Conservation (phyloP, 2,113 vertebrate genomes). For the Scalopus aquaticus region DNA sequence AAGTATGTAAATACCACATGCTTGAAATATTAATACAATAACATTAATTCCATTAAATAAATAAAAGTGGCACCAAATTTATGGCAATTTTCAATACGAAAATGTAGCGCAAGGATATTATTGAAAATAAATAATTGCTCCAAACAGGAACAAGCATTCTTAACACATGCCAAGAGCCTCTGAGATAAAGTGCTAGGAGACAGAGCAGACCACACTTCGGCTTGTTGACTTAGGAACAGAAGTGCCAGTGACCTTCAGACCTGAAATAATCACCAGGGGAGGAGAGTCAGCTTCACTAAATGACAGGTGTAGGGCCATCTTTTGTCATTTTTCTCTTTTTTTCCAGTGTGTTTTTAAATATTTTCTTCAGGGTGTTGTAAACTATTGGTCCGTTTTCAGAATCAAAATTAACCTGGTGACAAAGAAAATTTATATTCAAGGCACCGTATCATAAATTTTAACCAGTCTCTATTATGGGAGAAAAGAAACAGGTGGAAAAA, state of each 20-base stretch:
- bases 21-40: conserved; percentile 63
- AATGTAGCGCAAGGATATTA: conserved; percentile 59
- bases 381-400: conserved; percentile 87
- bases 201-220: conserved; percentile 2
- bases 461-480: neutral
- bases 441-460: conserved; percentile 18
- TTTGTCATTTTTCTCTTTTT: conserved; percentile 86
- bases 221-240: conserved; percentile 1
- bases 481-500: neutral
- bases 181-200: conserved; percentile 53
- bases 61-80: conserved; percentile 83
- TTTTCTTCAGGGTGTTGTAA: conserved; percentile 88
- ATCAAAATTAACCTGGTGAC: conserved; percentile 86
- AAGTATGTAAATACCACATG: conserved; percentile 78
- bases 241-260: neutral
- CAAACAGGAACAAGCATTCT: conserved; percentile 56
- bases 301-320: conserved; percentile 75
- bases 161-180: conserved; percentile 51
- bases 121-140: conserved; percentile 76
- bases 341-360: conserved; percentile 90
- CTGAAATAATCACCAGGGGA: conserved; percentile 34
- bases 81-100: conserved; percentile 74
- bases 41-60: conserved; percentile 74
- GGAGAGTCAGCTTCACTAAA: conserved; percentile 69
- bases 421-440: conserved; percentile 66